Evolutionary conservation across 2,113 vertebrate genomes (phyloP).

Genomic region (Rana temporaria): DNA sequence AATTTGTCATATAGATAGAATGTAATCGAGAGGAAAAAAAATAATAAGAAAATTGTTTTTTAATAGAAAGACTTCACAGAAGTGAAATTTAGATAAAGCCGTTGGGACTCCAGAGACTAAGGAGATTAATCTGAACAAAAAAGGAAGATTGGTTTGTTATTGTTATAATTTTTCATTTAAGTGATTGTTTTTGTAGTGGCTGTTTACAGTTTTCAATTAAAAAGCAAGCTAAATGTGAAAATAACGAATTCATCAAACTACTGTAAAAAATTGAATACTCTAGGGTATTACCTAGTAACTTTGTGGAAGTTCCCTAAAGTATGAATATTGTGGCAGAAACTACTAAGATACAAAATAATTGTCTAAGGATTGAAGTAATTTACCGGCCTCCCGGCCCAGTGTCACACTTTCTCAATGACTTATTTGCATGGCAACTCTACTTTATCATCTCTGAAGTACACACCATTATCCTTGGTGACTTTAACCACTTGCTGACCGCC

Average conservation of each 20-base stretch:
- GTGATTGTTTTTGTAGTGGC: background rate
- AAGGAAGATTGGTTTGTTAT: background rate
- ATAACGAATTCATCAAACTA: background rate
- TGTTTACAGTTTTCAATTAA: background rate
- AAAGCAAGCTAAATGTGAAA: background rate
- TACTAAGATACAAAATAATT: no score
- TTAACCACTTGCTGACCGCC: no score
- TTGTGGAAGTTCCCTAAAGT: no score
- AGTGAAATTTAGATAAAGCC: slow-evolving; percentile 26
- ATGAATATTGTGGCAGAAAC: no score
- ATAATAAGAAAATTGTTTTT: slow-evolving; percentile 46
- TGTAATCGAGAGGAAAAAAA: slow-evolving; percentile 41
- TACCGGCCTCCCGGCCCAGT: no score
- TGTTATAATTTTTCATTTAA: background rate
- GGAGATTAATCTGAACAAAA: background rate
- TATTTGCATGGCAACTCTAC: no score
- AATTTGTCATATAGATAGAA: slow-evolving; percentile 39
- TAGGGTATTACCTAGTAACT: no score
- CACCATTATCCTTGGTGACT: no score
- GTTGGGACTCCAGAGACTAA: slow-evolving; percentile 1
- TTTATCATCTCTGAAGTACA: no score
- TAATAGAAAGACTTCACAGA: slow-evolving; percentile 36
- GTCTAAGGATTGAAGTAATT: no score
- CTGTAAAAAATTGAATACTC: background rate
- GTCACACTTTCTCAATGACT: no score